phyloP scores from a whole-genome alignment of 2,888 invertebrate species.

The Cephus sareptanus region DNA sequence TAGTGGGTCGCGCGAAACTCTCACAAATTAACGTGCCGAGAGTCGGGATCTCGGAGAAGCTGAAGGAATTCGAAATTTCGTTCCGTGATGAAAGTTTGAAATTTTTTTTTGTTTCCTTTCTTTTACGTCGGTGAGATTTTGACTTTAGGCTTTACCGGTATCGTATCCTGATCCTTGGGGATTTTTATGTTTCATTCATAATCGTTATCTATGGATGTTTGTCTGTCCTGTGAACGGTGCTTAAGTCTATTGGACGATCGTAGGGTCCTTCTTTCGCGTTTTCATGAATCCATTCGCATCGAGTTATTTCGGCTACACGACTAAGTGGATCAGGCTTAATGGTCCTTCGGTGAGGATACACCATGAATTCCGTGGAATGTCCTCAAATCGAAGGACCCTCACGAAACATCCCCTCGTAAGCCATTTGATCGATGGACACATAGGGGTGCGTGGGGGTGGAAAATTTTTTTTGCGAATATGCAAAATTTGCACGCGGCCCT shows the following conservation, averaged over 20 bases:
- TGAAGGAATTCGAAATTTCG: background rate
- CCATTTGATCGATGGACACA: background rate
- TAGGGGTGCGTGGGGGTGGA: background rate
- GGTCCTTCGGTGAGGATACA: background rate
- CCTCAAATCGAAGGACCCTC: background rate
- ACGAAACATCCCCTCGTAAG: background rate
- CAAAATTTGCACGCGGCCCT: background rate
- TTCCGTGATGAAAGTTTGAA: background rate
- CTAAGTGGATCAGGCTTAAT: background rate
- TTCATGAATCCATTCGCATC: background rate
- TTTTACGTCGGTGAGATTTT: background rate
- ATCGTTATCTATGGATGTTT: background rate
- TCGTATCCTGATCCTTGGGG: background rate
- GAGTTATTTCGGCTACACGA: background rate
- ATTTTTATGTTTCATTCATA: background rate
- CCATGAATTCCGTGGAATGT: background rate
- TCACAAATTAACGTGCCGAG: background rate
- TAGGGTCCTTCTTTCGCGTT: background rate
- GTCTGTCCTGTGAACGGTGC: background rate
- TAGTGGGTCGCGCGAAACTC: background rate
- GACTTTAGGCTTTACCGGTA: background rate
- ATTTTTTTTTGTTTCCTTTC: background rate
- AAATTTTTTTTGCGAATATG: background rate
- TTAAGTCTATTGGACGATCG: background rate
- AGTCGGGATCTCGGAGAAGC: background rate